Evolutionary conservation across 2,797 vertebrate genomes (phyloP).

Genomic region (Serranus cabrilla): DNA sequence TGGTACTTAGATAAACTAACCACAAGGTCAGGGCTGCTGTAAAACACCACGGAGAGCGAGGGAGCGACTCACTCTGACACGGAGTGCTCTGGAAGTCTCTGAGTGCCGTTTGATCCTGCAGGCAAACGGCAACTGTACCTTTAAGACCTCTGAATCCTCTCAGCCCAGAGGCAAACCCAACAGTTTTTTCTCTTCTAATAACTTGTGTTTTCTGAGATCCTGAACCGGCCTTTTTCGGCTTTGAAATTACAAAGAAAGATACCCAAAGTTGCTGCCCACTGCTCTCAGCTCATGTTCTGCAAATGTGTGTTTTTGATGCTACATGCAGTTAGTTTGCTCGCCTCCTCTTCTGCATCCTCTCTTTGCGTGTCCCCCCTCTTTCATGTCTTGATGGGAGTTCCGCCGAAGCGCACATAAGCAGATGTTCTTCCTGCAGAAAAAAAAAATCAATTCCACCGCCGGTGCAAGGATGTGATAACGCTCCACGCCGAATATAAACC

Average conservation of each 20-base stretch:
- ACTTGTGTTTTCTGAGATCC: slow-evolving; percentile 38
- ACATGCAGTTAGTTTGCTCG: slow-evolving; percentile 54
- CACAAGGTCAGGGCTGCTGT: slow-evolving; percentile 70
- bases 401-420: slow-evolving; percentile 72
- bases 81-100: slow-evolving; percentile 25
- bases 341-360: slow-evolving; percentile 47
- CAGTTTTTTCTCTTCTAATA: slow-evolving; percentile 21
- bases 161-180: slow-evolving; percentile 38
- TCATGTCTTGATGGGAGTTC: slow-evolving; percentile 74
- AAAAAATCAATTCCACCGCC: slow-evolving; percentile 73
- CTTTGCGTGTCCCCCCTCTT: slow-evolving; percentile 18
- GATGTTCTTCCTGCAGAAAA: slow-evolving; percentile 71
- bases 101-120: slow-evolving; percentile 23
- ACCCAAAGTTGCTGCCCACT: slow-evolving; percentile 12
- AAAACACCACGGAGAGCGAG: slow-evolving; percentile 36
- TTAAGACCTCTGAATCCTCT: slow-evolving; percentile 44
- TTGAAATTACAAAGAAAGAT: slow-evolving; percentile 12
- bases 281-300: slow-evolving; percentile 36
- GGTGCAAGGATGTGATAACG: slow-evolving; percentile 76
- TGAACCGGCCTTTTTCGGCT: slow-evolving; percentile 30
- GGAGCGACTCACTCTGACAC: slow-evolving; percentile 43
- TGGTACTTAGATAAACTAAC: slow-evolving; percentile 67
- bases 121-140: slow-evolving; percentile 33
- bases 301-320: slow-evolving; percentile 59
- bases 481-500: slow-evolving; percentile 72